Evolutionary conservation across 92 coral and sea anemone genomes (phyloP).

Genomic region (Parazoanthus swiftii): DNA sequence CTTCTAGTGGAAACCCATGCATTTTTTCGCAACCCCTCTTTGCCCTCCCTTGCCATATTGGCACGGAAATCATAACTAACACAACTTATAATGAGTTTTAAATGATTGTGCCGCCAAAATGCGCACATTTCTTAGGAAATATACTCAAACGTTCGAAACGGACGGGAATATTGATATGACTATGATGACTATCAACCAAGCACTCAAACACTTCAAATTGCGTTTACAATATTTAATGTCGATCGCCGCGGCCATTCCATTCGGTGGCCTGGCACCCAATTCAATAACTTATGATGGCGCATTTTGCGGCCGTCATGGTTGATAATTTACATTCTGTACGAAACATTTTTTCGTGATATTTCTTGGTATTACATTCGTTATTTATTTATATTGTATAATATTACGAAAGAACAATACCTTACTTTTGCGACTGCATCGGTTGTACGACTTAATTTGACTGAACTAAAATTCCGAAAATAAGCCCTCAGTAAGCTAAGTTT

Average conservation of each 20-base stretch:
- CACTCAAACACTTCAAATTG: background rate
- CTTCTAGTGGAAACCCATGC: too few relatives aligned
- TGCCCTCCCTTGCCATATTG: too few relatives aligned
- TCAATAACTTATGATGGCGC: background rate
- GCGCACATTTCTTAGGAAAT: too few relatives aligned
- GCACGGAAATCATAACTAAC: too few relatives aligned
- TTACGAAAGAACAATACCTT: background rate
- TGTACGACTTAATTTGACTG: too few relatives aligned
- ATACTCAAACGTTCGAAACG: too few relatives aligned
- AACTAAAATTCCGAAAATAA: background rate
- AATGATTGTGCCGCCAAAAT: too few relatives aligned
- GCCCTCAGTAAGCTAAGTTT: background rate
- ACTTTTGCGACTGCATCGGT: background rate
- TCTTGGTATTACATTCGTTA: background rate
- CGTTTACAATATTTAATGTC: background rate
- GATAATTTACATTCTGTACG: background rate
- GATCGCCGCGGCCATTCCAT: background rate
- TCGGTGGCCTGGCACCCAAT: slow-evolving; percentile 2
- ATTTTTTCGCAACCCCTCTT: too few relatives aligned
- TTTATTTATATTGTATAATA: background rate
- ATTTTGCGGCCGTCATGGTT: background rate
- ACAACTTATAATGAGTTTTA: too few relatives aligned
- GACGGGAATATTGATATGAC: too few relatives aligned
- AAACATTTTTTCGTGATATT: background rate
- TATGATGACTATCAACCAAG: background rate